Evolutionary conservation across 2,797 vertebrate genomes (phyloP).

Genomic region (Catharus ustulatus): DNA sequence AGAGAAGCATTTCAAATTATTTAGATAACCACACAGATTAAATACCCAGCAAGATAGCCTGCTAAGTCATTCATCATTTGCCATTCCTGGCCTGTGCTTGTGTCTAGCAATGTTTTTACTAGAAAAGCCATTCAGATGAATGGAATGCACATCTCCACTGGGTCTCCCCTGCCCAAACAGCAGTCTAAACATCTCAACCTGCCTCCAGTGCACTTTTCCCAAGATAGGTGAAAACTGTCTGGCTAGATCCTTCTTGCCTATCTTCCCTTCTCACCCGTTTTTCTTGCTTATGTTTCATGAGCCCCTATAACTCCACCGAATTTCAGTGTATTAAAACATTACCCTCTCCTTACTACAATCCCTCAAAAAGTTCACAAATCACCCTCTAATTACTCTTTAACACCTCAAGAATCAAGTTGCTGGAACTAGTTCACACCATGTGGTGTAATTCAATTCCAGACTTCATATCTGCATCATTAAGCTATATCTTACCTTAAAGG

Average conservation of each 20-base stretch:
- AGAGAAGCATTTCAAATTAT: constrained; percentile 67
- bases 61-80: constrained; percentile 68
- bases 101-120: constrained; percentile 61
- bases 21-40: constrained; percentile 67
- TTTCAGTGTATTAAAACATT: background rate
- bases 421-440: background rate
- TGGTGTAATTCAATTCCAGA: background rate
- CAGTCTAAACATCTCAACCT: background rate
- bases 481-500: background rate
- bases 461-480: background rate
- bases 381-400: background rate
- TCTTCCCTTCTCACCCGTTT: background rate
- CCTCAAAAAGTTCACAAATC: background rate
- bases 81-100: constrained; percentile 50
- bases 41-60: constrained; percentile 58
- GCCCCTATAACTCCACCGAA: background rate
- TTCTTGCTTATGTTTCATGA: background rate
- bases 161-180: constrained; percentile 4
- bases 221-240: background rate
- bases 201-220: background rate
- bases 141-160: constrained; percentile 50
- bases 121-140: constrained; percentile 44
- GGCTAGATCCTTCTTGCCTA: background rate
- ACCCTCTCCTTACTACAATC: background rate
- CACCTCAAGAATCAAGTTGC: background rate